These are phyloP conservation scores for Euplexia lucipara DNA, from an alignment of 2,888 invertebrate species.

Conservation along the genomic window DNA sequence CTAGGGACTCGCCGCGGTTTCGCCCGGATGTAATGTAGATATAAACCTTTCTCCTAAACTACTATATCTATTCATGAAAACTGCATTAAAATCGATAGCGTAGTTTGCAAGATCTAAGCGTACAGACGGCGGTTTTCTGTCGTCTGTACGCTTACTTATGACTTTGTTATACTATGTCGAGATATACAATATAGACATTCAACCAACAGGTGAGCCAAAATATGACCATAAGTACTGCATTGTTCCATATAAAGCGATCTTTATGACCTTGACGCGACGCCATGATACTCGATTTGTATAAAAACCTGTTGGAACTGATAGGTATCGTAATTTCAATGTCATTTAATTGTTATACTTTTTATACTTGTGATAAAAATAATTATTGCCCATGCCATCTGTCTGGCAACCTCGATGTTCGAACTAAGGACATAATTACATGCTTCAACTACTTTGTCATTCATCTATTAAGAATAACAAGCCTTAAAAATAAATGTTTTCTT, in stretches of 20 bases:
- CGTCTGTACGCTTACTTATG: too few species aligned
- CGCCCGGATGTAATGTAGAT: too few species aligned
- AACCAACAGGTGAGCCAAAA: neutral
- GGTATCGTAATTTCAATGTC: constrained; percentile 77
- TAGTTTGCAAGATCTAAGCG: too few species aligned
- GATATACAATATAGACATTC: too few species aligned
- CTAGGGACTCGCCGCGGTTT: too few species aligned
- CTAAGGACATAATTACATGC: constrained; percentile 37
- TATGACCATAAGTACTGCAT: neutral
- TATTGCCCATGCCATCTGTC: constrained; percentile 56
- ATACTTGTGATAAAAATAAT: constrained; percentile 59
- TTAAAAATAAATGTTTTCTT: neutral
- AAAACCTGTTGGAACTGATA: constrained; percentile 67
- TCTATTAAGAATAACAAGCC: neutral
- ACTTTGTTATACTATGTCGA: too few species aligned
- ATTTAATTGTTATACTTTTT: constrained; percentile 70
- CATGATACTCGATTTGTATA: constrained; percentile 47
- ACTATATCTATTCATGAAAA: too few species aligned
- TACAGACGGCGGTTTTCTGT: too few species aligned
- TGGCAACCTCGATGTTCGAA: constrained; percentile 57
- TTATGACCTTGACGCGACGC: constrained; percentile 33
- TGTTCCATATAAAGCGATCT: constrained; percentile 14
- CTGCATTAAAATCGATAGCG: too few species aligned
- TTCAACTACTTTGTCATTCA: constrained; percentile 17
- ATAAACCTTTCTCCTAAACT: too few species aligned